Percentiles rank a stretch among this genome's conserved stretches.
These are phyloP conservation scores for Polyergus mexicanus DNA, from an alignment of 1,140 invertebrate species.

Conservation along the genomic window DNA sequence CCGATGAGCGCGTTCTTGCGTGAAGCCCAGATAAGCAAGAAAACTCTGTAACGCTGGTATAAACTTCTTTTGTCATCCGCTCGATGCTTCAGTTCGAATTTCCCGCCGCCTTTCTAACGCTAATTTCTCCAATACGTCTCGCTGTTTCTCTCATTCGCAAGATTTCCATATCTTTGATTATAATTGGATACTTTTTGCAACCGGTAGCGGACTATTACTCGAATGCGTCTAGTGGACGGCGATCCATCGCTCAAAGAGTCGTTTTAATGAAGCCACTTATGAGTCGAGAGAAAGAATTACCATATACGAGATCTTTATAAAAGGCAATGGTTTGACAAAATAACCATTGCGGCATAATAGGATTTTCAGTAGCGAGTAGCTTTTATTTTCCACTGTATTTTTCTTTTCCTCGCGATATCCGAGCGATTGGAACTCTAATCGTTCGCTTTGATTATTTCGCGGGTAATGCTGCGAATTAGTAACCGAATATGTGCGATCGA, in stretches of 20 bases:
- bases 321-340: slow-evolving; percentile 49
- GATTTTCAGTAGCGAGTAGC: slow-evolving; percentile 16
- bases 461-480: background rate
- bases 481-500: slow-evolving; percentile 32
- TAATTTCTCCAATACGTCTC: slow-evolving; percentile 65
- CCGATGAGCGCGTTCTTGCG: slow-evolving; percentile 62
- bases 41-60: slow-evolving; percentile 27
- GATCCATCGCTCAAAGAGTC: slow-evolving; percentile 50
- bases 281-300: slow-evolving; percentile 54
- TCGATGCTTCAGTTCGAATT: slow-evolving; percentile 29
- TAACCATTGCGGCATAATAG: slow-evolving; percentile 51
- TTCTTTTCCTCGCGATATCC: background rate
- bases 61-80: slow-evolving; percentile 71
- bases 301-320: slow-evolving; percentile 45
- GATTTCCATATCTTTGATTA: slow-evolving; percentile 69
- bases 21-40: slow-evolving; percentile 64
- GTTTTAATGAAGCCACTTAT: slow-evolving; percentile 25
- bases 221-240: slow-evolving; percentile 43
- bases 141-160: slow-evolving; percentile 38
- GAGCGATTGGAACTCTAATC: background rate
- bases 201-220: slow-evolving; percentile 56
- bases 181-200: slow-evolving; percentile 70
- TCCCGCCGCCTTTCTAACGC: slow-evolving; percentile 44
- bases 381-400: slow-evolving; percentile 2
- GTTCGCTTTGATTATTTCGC: slow-evolving; percentile 3